Conservation (phyloP, 2,113 vertebrate species). For the Pygoscelis adeliae region DNA sequence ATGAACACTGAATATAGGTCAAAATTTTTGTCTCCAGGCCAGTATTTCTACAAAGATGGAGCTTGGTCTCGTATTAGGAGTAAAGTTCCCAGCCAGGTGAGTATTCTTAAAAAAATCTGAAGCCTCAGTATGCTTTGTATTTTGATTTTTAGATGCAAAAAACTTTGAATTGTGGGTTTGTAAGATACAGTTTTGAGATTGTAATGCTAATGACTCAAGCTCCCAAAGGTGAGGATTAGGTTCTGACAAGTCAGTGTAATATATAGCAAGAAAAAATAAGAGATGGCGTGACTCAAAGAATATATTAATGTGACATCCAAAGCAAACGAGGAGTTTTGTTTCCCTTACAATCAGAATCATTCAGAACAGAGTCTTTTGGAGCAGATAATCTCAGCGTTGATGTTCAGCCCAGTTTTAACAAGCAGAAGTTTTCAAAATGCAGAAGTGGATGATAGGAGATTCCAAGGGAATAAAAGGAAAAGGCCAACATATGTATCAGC, state of each 20-base stretch:
- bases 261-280: not conserved
- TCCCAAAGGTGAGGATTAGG: not conserved
- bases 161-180: not conserved
- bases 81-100: slow-evolving; percentile 70
- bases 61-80: slow-evolving; percentile 74
- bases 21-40: slow-evolving; percentile 85
- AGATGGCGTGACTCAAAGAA: not conserved
- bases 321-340: not conserved
- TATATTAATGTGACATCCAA: not conserved
- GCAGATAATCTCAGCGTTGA: not conserved
- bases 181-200: not conserved
- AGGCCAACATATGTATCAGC: not conserved
- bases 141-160: not conserved
- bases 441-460: not conserved
- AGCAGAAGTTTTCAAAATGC: not conserved
- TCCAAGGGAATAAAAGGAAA: not conserved
- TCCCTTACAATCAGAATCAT: not conserved
- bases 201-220: not conserved
- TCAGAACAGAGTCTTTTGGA: not conserved
- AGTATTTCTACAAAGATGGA: slow-evolving; percentile 83
- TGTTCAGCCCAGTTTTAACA: not conserved
- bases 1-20: slow-evolving; percentile 86
- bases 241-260: not conserved
- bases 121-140: not conserved
- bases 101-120: slow-evolving; percentile 14